Conservation (phyloP, 2,888 invertebrate genomes). For the Nomada fabriciana region DNA sequence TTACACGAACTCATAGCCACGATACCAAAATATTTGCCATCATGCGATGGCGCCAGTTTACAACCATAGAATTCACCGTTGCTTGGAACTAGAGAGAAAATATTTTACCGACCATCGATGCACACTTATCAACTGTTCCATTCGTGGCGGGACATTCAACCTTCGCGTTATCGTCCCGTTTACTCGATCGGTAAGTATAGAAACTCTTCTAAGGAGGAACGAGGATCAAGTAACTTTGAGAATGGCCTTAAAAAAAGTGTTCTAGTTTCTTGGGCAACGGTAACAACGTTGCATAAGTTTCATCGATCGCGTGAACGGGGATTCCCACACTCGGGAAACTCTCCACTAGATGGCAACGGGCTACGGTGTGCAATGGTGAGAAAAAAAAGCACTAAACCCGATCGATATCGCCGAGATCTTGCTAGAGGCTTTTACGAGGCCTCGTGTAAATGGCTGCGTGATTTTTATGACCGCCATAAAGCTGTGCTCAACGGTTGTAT, state of each 20-base stretch:
- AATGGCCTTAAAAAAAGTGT: neutral
- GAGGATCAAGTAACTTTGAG: neutral
- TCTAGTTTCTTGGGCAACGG: no score
- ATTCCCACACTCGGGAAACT: neutral
- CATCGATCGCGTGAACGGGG: slow-evolving; percentile 38
- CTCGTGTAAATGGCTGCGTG: slow-evolving; percentile 17
- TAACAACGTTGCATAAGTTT: slow-evolving; percentile 22
- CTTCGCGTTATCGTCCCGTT: neutral
- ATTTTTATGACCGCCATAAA: slow-evolving; percentile 35
- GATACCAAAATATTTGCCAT: neutral
- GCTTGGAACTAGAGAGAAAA: slow-evolving; percentile 15
- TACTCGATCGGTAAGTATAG: neutral
- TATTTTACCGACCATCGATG: slow-evolving; percentile 51
- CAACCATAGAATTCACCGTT: neutral
- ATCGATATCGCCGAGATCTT: slow-evolving; percentile 44
- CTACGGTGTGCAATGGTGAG: neutral
- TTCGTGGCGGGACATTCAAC: slow-evolving; percentile 12
- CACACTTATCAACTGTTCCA: slow-evolving; percentile 24
- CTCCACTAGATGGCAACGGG: slow-evolving; percentile 54
- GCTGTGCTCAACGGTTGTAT: neutral
- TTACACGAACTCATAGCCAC: neutral
- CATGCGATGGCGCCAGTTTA: slow-evolving; percentile 32
- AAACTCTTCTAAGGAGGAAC: neutral
- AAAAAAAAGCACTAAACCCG: slow-evolving; percentile 16
- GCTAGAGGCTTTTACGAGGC: slow-evolving; percentile 15